Evolutionary conservation across 2,888 invertebrate species (phyloP).

Genomic region (Acanthopleura granulata): DNA sequence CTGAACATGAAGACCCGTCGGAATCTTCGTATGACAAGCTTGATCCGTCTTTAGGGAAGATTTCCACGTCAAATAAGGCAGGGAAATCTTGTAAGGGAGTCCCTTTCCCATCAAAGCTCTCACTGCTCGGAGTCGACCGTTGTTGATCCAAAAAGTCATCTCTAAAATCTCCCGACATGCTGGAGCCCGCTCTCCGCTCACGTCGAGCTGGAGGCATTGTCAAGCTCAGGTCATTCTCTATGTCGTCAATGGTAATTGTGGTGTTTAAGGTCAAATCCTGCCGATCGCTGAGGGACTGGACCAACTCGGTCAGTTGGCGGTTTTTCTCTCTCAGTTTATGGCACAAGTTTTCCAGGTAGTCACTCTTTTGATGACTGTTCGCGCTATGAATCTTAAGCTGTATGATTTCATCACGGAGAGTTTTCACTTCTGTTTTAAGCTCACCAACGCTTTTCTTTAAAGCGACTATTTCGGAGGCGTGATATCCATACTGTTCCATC

Average conservation of each 20-base stretch:
- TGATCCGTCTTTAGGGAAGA: neutral
- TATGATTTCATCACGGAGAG: neutral
- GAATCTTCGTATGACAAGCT: neutral
- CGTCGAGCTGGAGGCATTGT: neutral
- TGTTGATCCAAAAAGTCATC: neutral
- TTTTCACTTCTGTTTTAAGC: neutral
- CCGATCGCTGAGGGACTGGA: neutral
- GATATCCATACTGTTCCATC: neutral
- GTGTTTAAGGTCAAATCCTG: neutral
- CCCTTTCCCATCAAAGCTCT: neutral
- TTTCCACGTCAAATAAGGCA: neutral
- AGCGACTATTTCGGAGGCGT: neutral
- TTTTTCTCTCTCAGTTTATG: neutral
- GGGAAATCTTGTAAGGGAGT: neutral
- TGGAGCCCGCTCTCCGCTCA: neutral
- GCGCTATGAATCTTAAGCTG: neutral
- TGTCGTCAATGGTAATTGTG: neutral
- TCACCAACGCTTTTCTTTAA: neutral
- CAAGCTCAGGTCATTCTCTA: neutral
- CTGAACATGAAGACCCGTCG: neutral
- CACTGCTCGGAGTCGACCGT: neutral
- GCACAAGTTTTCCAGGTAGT: neutral
- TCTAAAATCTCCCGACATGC: neutral
- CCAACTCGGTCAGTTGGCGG: neutral
- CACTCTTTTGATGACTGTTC: neutral